Evolutionary conservation across 1,140 invertebrate genomes (phyloP).

Genomic region (Saccostrea cuccullata): DNA sequence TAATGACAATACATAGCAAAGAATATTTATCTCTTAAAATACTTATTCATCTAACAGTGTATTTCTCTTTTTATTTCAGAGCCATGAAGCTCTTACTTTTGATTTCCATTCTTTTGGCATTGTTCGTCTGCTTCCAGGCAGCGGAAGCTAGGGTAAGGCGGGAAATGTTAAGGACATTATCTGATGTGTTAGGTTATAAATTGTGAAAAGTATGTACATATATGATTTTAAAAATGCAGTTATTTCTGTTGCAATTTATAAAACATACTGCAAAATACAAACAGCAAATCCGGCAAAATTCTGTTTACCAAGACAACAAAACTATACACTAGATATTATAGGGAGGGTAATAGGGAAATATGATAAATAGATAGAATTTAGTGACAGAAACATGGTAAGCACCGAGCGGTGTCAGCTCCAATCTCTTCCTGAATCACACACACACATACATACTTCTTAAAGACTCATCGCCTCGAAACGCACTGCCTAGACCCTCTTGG

Average conservation of each 20-base stretch:
- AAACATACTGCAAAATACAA: background rate
- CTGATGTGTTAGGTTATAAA: too few species aligned
- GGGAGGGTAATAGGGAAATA: background rate
- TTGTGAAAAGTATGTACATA: too few species aligned
- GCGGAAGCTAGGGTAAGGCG: background rate
- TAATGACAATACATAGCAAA: too few species aligned
- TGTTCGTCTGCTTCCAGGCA: slow-evolving; percentile 16
- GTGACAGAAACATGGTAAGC: slow-evolving; percentile 1
- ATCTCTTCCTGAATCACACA: background rate
- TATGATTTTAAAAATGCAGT: too few species aligned
- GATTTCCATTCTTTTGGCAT: background rate
- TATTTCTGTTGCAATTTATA: too few species aligned
- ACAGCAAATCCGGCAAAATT: background rate
- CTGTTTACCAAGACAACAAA: background rate
- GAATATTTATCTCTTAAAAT: too few species aligned
- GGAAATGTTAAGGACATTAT: background rate
- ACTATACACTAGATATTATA: background rate
- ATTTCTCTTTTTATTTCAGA: background rate
- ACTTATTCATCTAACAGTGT: background rate
- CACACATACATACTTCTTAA: background rate
- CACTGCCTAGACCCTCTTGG: background rate
- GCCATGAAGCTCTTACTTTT: slow-evolving; percentile 5
- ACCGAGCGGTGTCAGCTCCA: background rate
- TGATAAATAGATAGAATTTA: background rate
- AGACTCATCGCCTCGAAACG: background rate